A percentile compares a stretch with the other conserved stretches of the same genome.
Evolutionary conservation across 2,888 invertebrate species (phyloP).

Genomic region (Drosophila infuscata): DNA sequence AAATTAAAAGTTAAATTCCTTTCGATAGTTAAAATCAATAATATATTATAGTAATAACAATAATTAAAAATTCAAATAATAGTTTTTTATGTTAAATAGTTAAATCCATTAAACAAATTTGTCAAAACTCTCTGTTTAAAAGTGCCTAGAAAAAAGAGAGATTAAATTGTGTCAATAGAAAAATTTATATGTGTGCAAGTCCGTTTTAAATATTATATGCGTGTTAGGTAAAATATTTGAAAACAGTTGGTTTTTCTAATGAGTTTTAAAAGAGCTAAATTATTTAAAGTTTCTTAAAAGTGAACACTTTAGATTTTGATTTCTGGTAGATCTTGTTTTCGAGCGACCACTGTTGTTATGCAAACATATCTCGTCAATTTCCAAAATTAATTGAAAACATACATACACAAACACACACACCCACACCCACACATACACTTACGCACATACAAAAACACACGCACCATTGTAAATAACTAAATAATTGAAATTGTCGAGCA

Average conservation of each 20-base stretch:
- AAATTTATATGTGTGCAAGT: not conserved
- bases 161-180: not conserved
- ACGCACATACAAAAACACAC: slow-evolving; percentile 3
- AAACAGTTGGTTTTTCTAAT: not conserved
- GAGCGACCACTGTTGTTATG: not conserved
- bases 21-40: not conserved
- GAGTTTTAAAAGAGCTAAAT: not conserved
- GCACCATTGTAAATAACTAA: slow-evolving; percentile 40
- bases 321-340: not conserved
- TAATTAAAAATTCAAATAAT: not conserved
- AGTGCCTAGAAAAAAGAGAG: slow-evolving; percentile 2
- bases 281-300: not conserved
- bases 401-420: slow-evolving; percentile 1
- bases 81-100: not conserved
- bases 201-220: not conserved
- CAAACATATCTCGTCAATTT: slow-evolving; percentile 27
- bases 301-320: not conserved
- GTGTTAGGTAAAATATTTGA: not conserved
- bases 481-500: slow-evolving; percentile 39
- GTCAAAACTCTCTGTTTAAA: not conserved
- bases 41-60: not conserved
- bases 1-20: not conserved
- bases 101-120: not conserved
- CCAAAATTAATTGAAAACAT: slow-evolving; percentile 10
- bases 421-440: not conserved